These are phyloP conservation scores for Choristoneura rosaceana DNA, from an alignment of 2,888 invertebrate genomes.

Conservation along the genomic window DNA sequence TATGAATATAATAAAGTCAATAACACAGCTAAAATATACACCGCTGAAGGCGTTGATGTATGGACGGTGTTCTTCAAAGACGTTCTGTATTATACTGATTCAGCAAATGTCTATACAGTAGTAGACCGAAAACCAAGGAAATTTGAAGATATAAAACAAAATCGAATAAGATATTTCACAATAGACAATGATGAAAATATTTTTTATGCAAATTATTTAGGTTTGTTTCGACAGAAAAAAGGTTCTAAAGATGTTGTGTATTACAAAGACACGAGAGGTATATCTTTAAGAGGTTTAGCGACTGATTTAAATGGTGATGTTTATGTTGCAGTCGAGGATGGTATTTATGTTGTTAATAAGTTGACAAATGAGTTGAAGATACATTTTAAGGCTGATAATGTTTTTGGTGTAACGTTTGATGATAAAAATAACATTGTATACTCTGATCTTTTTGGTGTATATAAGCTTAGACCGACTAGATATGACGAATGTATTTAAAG, in stretches of 20 bases:
- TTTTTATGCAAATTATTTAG: slow-evolving; percentile 67
- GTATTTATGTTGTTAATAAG: slow-evolving; percentile 64
- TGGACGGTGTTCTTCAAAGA: slow-evolving; percentile 72
- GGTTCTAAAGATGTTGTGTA: slow-evolving; percentile 60
- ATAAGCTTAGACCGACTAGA: slow-evolving; percentile 11
- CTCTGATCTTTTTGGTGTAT: slow-evolving; percentile 53
- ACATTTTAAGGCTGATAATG: slow-evolving; percentile 59
- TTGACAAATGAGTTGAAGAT: slow-evolving; percentile 52
- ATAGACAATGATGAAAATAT: slow-evolving; percentile 66
- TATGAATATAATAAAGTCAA: too few relatives aligned
- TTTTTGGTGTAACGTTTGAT: slow-evolving; percentile 73
- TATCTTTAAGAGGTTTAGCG: slow-evolving; percentile 59
- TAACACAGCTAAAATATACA: slow-evolving; percentile 49
- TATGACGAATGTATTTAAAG: neutral
- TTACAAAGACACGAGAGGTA: slow-evolving; percentile 48
- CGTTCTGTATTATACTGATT: slow-evolving; percentile 63
- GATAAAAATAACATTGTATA: slow-evolving; percentile 69
- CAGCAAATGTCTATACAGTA: slow-evolving; percentile 63
- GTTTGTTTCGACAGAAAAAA: slow-evolving; percentile 65
- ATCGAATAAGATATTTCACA: slow-evolving; percentile 67
- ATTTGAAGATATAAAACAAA: slow-evolving; percentile 69
- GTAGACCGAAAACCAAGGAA: slow-evolving; percentile 56
- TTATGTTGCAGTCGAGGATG: slow-evolving; percentile 61
- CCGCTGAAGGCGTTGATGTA: slow-evolving; percentile 58
- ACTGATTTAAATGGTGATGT: slow-evolving; percentile 61